These are phyloP conservation scores for Nerophis ophidion DNA, from an alignment of 2,113 vertebrate species.

Conservation along the genomic window DNA sequence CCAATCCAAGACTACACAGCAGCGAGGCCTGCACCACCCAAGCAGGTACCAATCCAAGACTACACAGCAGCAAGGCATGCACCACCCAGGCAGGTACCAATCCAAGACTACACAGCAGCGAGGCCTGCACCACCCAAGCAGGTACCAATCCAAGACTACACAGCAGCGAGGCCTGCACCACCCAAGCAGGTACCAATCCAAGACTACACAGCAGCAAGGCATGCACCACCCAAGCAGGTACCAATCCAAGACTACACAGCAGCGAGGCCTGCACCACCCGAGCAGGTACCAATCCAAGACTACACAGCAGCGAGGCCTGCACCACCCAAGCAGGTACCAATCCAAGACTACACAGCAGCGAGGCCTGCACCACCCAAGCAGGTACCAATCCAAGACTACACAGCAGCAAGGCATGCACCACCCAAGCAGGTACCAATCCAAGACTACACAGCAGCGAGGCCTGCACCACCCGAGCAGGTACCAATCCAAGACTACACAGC, in stretches of 20 bases:
- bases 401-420: background rate
- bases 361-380: slow-evolving; percentile 9
- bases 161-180: background rate
- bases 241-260: background rate
- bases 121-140: slow-evolving; percentile 9
- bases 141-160: background rate
- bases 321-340: slow-evolving; percentile 16
- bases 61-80: background rate
- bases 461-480: slow-evolving; percentile 17
- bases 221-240: slow-evolving; percentile 17
- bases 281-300: slow-evolving; percentile 11
- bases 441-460: background rate
- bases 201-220: background rate
- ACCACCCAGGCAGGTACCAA: slow-evolving; percentile 16
- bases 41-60: slow-evolving; percentile 11
- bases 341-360: background rate
- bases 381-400: background rate
- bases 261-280: slow-evolving; percentile 1
- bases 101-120: background rate
- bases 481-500: background rate
- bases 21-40: slow-evolving; percentile 1
- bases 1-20: background rate
- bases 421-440: slow-evolving; percentile 13
- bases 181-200: slow-evolving; percentile 13
- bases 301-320: background rate